These are phyloP conservation scores for Megaceryle alcyon DNA, from an alignment of 2,797 vertebrate species.

Conservation along the genomic window DNA sequence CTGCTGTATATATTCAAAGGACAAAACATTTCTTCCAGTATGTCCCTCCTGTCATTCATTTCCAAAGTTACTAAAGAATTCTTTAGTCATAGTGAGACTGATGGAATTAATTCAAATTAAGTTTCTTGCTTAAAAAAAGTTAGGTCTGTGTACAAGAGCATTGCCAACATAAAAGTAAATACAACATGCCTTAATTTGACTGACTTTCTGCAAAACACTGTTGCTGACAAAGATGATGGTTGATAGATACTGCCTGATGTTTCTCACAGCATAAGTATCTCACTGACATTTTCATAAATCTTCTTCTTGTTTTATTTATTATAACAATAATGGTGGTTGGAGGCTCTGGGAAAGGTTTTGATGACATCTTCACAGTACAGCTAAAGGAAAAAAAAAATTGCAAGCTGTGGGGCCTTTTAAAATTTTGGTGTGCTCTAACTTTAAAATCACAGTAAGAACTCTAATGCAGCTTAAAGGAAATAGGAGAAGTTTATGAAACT, in stretches of 20 bases:
- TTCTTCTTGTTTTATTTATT: slow-evolving; percentile 30
- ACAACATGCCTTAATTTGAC: slow-evolving; percentile 36
- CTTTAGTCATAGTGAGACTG: background rate
- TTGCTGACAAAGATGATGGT: slow-evolving; percentile 32
- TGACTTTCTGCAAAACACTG: slow-evolving; percentile 33
- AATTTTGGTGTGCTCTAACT: background rate
- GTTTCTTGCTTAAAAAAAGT: background rate
- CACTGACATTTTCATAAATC: slow-evolving; percentile 44
- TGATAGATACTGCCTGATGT: background rate
- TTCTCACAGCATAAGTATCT: slow-evolving; percentile 49
- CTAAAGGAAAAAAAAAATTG: slow-evolving; percentile 29
- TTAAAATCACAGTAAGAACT: slow-evolving; percentile 48
- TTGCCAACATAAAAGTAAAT: slow-evolving; percentile 42
- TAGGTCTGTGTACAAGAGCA: background rate
- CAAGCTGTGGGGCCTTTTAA: slow-evolving; percentile 14
- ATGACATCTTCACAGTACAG: background rate
- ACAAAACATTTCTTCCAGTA: background rate
- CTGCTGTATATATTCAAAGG: background rate
- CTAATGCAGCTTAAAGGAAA: slow-evolving; percentile 38
- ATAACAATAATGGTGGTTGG: slow-evolving; percentile 28
- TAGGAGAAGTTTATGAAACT: background rate
- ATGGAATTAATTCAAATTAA: background rate
- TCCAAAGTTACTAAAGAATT: background rate
- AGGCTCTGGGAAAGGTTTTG: slow-evolving; percentile 30
- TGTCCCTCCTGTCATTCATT: background rate